Evolutionary conservation across 1,140 invertebrate species (phyloP), one percentile per base, ranked within the genome.

Genomic region (Plutomurus gul): DNA sequence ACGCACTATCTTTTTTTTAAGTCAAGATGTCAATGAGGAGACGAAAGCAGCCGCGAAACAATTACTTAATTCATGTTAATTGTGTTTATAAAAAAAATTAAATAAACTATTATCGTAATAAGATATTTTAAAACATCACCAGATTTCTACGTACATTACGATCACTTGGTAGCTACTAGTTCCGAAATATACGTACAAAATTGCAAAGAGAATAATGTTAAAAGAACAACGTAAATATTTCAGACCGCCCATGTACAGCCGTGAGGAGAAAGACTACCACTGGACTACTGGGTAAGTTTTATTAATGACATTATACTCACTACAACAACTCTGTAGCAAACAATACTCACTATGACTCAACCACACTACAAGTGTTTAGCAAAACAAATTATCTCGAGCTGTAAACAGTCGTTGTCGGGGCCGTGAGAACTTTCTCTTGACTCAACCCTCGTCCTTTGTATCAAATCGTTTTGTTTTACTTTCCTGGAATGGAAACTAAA

Each of bases 181-280:
- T n/a, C n/a, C n/a, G n/a, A n/a, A n/a, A n/a, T n/a, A n/a, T n/a
- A n/a, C n/a, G n/a, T n/a, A n/a, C n/a, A n/a, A n/a, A n/a, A n/a
- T n/a, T n/a, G n/a, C n/a, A n/a, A n/a, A n/a, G n/a, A n/a, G n/a
- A n/a, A n/a, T n/a, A n/a, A n/a, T n/a, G n/a, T n/a, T n/a, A n/a
- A n/a, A n/a, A n/a, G n/a, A n/a, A n/a, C n/a, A n/a, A n/a, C n/a
- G n/a, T n/a, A n/a, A n/a, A n/a, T n/a, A n/a, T n/a, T n/a, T n/a
- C n/a, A 40, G 92, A 95, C 84, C 89, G 94, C 82, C 94, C 94
- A 4, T 96, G 94, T 86, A 90, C 91, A 70, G 93, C 94, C 27
- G 91, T 94, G 47, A 91, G 92, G 82, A 90, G 92, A 86, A 91
- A 92, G 87, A 92, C 92, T 79, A 90, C 91, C 75, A 88, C 89